phyloP scores from a whole-genome alignment of 2,113 vertebrate genomes.

The Thalassarche chlororhynchos region DNA sequence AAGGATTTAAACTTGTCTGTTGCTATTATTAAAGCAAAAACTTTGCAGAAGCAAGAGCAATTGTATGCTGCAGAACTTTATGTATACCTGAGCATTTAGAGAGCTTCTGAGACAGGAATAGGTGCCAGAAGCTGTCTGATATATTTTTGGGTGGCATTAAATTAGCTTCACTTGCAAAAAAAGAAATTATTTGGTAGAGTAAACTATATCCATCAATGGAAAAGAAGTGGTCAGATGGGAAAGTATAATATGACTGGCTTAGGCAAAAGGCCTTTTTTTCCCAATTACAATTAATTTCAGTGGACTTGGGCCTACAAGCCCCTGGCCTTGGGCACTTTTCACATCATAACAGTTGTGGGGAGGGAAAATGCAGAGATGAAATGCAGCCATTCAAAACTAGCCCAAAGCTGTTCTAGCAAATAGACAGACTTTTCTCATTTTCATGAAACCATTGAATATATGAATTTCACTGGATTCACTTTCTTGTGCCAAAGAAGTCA shows the following conservation, averaged over 20 bases:
- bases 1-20: not conserved
- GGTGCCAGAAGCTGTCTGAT: constrained; percentile 32
- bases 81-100: constrained; percentile 21
- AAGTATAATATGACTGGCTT: constrained; percentile 25
- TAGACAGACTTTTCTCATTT: constrained; percentile 72
- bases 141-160: constrained; percentile 47
- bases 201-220: constrained; percentile 31
- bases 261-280: constrained; percentile 47
- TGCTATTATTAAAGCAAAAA: constrained; percentile 9
- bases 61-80: not conserved
- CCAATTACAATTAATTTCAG: constrained; percentile 66
- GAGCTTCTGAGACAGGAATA: not conserved
- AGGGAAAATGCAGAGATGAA: constrained; percentile 68
- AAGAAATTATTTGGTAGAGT: not conserved
- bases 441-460: constrained; percentile 69
- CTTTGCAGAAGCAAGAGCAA: constrained; percentile 17
- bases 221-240: constrained; percentile 45
- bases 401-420: constrained; percentile 71
- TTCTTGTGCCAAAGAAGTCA: constrained; percentile 71
- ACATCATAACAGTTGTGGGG: constrained; percentile 69
- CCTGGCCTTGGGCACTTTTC: constrained; percentile 69
- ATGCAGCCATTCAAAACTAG: constrained; percentile 67
- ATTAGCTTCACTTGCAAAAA: constrained; percentile 35
- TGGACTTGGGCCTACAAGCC: constrained; percentile 65
- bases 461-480: constrained; percentile 65